Base-by-base conservation (phyloP, 2,888 invertebrate genomes). In the Chaitophorus viminalis region DNA sequence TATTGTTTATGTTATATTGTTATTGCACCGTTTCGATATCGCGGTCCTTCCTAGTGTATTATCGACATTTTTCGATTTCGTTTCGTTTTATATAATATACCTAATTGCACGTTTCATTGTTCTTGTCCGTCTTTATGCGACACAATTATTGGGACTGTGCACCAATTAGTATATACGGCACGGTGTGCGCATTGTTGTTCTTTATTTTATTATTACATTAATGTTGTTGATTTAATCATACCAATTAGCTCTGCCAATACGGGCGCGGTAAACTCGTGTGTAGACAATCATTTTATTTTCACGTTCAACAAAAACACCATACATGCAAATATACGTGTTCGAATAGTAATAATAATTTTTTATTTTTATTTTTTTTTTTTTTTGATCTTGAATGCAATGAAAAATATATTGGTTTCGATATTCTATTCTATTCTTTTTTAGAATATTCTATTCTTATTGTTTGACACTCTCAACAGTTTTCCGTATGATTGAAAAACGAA, bases 141-240 rank as follows among this genome's bases (percentile, higher is more conserved):
- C 29, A 39, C 36, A 81, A 81, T n/a, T n/a, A n/a, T n/a, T n/a
- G 65, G 9, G 39, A 68, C 14, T 14, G 36, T 6, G 36, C 6
- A 14, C 65, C 36, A 81, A 81, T 79, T 60, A 79, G 33, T 78
- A 78, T 14, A 6, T 46, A 52, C 52, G 21, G 54, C 54, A 8
- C 14, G 2, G 6, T 54, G 4, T 25, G 9, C 29, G 29, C 68
- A 25, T 29, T 54, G 60, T n/a, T 54, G 33, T 77, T 54, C 52
- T 77, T 78, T 78, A 60, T 60, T 60, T 31, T 78, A 54, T n/a
- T n/a, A 11, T 60, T 33, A 9, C 17, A 52, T 52, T 17, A 9
- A 21, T 60, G 21, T 60, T 25, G 25, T 60, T 60, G 21, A 60
- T 60, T 60, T 21, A 60, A 60, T 21, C 25, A 21, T 46, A 14